Evolutionary conservation across 2,888 invertebrate species (phyloP).

Genomic region (Notocelia uddmanniana): DNA sequence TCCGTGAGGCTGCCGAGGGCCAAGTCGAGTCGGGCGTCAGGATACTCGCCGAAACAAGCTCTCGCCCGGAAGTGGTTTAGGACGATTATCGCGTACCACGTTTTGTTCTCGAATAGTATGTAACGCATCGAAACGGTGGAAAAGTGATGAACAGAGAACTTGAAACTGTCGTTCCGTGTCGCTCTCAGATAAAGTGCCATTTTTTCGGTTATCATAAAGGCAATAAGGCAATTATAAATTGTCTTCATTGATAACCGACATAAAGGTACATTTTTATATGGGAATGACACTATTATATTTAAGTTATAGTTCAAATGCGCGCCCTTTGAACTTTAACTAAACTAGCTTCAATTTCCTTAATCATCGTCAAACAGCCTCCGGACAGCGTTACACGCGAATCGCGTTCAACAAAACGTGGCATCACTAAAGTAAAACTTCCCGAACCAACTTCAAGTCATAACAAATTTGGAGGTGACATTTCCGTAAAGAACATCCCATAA

Average conservation of each 20-base stretch:
- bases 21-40: slow-evolving; percentile 71
- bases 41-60: slow-evolving; percentile 61
- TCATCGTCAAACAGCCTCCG: background rate
- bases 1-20: slow-evolving; percentile 96
- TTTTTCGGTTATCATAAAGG: no score
- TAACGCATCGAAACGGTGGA: background rate
- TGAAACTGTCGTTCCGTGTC: no score
- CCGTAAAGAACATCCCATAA: slow-evolving; percentile 16
- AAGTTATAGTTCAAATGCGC: background rate
- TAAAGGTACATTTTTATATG: background rate
- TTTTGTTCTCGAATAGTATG: background rate
- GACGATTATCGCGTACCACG: background rate
- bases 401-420: background rate
- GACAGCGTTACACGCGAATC: background rate
- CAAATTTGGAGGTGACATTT: slow-evolving; percentile 30
- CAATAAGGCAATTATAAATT: no score
- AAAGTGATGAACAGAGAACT: no score
- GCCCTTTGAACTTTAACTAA: background rate
- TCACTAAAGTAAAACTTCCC: slow-evolving; percentile 3
- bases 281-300: background rate
- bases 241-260: no score
- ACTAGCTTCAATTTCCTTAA: background rate
- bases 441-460: slow-evolving; percentile 25
- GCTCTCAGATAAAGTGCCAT: no score
- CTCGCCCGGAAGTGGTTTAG: slow-evolving; percentile 22